Conservation (phyloP, 1,140 invertebrate genomes). For the Eriosoma lanigerum region DNA sequence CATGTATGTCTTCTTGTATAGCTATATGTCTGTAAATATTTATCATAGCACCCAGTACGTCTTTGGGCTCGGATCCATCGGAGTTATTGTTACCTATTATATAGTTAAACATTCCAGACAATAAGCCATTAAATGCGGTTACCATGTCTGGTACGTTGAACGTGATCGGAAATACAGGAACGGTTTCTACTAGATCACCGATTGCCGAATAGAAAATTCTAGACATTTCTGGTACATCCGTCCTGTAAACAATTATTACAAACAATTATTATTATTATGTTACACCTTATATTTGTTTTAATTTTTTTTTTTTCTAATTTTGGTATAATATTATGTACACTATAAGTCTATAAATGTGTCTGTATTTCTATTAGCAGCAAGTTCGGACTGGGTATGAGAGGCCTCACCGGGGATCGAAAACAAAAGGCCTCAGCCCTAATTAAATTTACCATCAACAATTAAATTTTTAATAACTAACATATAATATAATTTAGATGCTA, state of each 20-base stretch:
- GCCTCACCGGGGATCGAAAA: too few species aligned
- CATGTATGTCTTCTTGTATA: constrained; percentile 39
- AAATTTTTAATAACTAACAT: too few species aligned
- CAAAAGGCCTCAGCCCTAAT: too few species aligned
- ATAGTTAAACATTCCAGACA: constrained; percentile 46
- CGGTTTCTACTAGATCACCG: constrained; percentile 5
- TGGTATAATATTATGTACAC: too few species aligned
- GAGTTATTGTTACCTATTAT: neutral
- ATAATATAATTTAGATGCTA: too few species aligned
- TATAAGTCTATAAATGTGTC: too few species aligned
- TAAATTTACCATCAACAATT: too few species aligned
- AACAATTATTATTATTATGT: too few species aligned
- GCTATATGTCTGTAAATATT: constrained; percentile 34
- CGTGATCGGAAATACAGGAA: constrained; percentile 39
- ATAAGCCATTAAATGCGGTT: constrained; percentile 13
- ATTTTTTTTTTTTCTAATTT: too few species aligned
- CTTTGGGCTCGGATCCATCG: constrained; percentile 16
- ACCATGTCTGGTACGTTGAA: constrained; percentile 49
- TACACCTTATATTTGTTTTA: too few species aligned
- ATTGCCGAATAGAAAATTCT: constrained; percentile 46
- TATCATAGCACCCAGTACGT: constrained; percentile 14
- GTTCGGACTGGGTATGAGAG: too few species aligned
- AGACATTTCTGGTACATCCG: constrained; percentile 14
- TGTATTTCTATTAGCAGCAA: neutral
- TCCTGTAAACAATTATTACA: constrained; percentile 10